phyloP scores from a whole-genome alignment of 1,140 invertebrate genomes.

The Conopomorpha cramerella region DNA sequence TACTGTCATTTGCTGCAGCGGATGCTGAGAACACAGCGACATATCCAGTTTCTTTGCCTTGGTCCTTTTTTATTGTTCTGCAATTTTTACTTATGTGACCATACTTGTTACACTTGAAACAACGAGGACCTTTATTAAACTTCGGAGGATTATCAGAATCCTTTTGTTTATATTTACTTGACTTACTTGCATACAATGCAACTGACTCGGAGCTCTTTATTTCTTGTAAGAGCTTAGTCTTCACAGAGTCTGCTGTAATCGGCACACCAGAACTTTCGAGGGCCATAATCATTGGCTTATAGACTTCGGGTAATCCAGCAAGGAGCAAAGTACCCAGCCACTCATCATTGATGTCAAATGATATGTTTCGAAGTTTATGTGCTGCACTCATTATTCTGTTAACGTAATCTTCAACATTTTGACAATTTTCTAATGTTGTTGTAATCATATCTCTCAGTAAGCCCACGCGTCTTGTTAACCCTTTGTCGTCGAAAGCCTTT shows the following conservation, averaged over 20 bases:
- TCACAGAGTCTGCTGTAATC: no score
- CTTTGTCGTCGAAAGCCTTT: background rate
- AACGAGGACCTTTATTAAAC: background rate
- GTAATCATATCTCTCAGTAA: background rate
- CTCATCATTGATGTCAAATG: no score
- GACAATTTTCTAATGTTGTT: no score
- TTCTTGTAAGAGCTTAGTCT: no score
- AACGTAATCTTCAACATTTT: no score
- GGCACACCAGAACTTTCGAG: background rate
- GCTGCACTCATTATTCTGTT: no score
- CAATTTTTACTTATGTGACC: background rate
- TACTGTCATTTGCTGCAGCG: background rate
- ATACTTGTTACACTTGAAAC: background rate
- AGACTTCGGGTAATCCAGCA: background rate
- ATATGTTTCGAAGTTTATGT: no score
- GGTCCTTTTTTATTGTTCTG: background rate
- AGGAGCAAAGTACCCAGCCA: no score
- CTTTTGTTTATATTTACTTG: background rate
- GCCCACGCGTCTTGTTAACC: background rate
- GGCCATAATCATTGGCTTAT: background rate
- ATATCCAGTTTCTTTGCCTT: background rate
- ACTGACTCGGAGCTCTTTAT: no score
- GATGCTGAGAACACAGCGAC: background rate
- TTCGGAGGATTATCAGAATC: background rate
- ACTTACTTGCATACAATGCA: no score